Evolutionary conservation across 2,888 invertebrate genomes (phyloP).

Genomic region (Acrocera orbiculus): DNA sequence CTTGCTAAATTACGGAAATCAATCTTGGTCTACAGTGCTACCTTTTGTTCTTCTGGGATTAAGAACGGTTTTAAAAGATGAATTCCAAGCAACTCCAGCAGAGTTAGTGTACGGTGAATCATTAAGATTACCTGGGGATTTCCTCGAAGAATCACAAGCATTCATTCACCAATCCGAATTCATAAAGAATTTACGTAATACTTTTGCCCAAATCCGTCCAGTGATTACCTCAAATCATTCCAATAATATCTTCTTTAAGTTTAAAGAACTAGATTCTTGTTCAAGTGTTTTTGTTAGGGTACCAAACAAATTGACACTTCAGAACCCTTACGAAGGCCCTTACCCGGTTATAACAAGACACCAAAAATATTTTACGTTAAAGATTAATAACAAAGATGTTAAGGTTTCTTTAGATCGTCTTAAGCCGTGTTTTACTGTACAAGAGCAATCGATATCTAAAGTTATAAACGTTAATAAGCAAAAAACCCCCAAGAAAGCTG

Average conservation of each 20-base stretch:
- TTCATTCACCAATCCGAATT: background rate
- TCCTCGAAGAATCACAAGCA: background rate
- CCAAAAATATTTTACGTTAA: background rate
- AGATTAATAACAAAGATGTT: background rate
- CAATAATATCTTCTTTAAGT: background rate
- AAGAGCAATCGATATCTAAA: too few species aligned
- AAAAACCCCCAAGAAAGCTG: too few species aligned
- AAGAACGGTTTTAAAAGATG: background rate
- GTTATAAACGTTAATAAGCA: too few species aligned
- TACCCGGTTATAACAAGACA: background rate
- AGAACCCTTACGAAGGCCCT: conserved; percentile 1
- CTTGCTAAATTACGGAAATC: background rate
- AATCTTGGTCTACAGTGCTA: background rate
- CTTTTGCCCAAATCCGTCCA: background rate
- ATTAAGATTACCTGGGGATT: conserved; percentile 1
- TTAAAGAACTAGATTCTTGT: background rate
- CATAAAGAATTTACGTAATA: background rate
- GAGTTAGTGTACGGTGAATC: background rate
- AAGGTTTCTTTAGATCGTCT: background rate
- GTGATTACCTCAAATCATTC: background rate
- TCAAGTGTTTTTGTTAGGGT: conserved; percentile 1
- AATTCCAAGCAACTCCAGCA: background rate
- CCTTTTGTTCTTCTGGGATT: background rate
- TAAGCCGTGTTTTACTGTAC: too few species aligned
- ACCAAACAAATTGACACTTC: background rate